Base-by-base conservation (phyloP, 2,113 vertebrate species). In the Dromas ardeola region DNA sequence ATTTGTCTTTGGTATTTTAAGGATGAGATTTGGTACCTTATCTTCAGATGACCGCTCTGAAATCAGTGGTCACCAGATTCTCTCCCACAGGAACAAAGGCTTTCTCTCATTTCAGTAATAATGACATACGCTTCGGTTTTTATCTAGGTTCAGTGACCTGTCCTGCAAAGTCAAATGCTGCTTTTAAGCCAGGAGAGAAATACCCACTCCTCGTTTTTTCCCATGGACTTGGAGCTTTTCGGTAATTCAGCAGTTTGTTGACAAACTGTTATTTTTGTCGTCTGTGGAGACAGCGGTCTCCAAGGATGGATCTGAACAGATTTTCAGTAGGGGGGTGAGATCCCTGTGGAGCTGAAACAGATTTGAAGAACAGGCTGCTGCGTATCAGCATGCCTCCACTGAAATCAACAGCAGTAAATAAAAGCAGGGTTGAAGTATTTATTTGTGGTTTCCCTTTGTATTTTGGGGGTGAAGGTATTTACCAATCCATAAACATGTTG, bases 201-300 rank as follows among this genome's bases (percentile, higher is more conserved):
- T 99, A 99, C 56, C 99, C 99, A 18, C 97, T 99, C 8, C 88
- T 99, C 22, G 72, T 99, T 94, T 99, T 99, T 97, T 99, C 99
- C 66, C 99, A 99, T 27, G 99, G 99, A 81, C 98, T 99, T 11
- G 99, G 99, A 97, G 99, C 99, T 34, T 99, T 99, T 97, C 98
- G 99, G 99, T 99, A 98, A 98, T 67, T 34, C 62, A 67, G 32
- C 53, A 65, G 42, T 91, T 96, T 29, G 26, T 62, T 74, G 62
- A 30, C 56, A 56, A 38, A 61, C 27, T 81, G n/a, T n/a, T n/a
- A 4, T 19, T 91, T 87, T 45, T 86, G 27, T 72, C 7, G 1
- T 56, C 36, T 69, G 0, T 69, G 36, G 77, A 62, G 36, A 63
- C 20, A 65, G 38, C 29, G 43, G 40, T 76, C n/a, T 59, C 69